Evolutionary conservation across 2,113 vertebrate genomes (phyloP).

Genomic region (Arizona elegans): DNA sequence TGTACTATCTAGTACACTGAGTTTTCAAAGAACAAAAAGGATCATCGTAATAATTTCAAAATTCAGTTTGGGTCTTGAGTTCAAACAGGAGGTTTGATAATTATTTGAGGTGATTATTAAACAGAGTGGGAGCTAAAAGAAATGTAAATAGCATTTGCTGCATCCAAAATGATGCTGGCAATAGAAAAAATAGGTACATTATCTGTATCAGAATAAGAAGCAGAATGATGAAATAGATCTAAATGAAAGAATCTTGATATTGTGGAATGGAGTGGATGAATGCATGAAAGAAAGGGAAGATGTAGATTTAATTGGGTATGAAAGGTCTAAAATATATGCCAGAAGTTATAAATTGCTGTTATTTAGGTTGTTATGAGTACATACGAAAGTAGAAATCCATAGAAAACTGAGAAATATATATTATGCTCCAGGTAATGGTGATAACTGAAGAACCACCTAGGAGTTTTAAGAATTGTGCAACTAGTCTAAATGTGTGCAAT

Average conservation of each 20-base stretch:
- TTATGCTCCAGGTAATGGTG: not conserved
- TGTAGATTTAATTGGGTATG: not conserved
- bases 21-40: conserved; percentile 9
- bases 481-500: not conserved
- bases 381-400: not conserved
- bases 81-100: not conserved
- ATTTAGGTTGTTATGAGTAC: not conserved
- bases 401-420: not conserved
- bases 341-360: not conserved
- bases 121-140: not conserved
- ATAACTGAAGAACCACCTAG: not conserved
- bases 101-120: not conserved
- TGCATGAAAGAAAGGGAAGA: not conserved
- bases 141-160: not conserved
- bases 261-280: not conserved
- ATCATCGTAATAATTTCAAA: conserved; percentile 1
- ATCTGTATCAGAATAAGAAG: not conserved
- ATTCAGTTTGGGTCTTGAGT: not conserved
- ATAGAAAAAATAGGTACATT: not conserved
- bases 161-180: not conserved
- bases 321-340: not conserved
- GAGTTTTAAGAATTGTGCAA: not conserved
- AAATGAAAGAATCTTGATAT: not conserved
- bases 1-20: not conserved
- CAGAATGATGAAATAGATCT: not conserved